phyloP scores from a whole-genome alignment of 2,797 vertebrate species.

The Lepilemur ruficaudatus region DNA sequence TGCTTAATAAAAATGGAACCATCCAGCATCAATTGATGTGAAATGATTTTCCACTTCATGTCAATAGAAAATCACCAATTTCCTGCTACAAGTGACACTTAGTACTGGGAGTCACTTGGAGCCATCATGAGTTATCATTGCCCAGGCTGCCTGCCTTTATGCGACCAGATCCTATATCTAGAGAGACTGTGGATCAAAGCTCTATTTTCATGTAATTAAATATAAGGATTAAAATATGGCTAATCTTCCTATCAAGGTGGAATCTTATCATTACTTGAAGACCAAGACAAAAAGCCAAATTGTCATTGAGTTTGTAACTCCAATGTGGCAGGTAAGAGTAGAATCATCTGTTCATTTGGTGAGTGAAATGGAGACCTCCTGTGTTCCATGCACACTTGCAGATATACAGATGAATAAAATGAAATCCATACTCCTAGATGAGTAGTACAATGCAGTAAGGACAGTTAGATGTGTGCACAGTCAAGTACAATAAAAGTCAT shows the following conservation, averaged over 20 bases:
- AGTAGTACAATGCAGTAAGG: not conserved
- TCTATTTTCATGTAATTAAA: not conserved
- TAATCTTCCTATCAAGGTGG: not conserved
- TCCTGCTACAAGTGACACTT: conserved; percentile 64
- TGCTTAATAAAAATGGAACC: conserved; percentile 58
- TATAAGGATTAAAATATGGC: not conserved
- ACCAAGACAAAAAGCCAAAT: not conserved
- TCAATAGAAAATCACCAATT: conserved; percentile 61
- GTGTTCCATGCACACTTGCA: not conserved
- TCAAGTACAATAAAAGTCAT: not conserved
- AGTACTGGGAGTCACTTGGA: not conserved
- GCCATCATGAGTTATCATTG: not conserved
- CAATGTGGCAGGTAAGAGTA: not conserved
- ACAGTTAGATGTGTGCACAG: not conserved
- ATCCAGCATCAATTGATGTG: conserved; percentile 47
- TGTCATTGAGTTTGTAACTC: not conserved
- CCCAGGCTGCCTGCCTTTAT: not conserved
- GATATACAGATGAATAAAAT: conserved; percentile 1
- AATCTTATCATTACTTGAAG: not conserved
- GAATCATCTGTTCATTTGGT: not conserved
- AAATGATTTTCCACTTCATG: conserved; percentile 64
- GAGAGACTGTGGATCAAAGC: not conserved
- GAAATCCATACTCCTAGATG: not conserved
- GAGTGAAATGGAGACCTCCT: not conserved
- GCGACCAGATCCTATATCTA: not conserved